phyloP scores from a whole-genome alignment of 2,888 invertebrate species.

The Lepidochitona cinerea region DNA sequence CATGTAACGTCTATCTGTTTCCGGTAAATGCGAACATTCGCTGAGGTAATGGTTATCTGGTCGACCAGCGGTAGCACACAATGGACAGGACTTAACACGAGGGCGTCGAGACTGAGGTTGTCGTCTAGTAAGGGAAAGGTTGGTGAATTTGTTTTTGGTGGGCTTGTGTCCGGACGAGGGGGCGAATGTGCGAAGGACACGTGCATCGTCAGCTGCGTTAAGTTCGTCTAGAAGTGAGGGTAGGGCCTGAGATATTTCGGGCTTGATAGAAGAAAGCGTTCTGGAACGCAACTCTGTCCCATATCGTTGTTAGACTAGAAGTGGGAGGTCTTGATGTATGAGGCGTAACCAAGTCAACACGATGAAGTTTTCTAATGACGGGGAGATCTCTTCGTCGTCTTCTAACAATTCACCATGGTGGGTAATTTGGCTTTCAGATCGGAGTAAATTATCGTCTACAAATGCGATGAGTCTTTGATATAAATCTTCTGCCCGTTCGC shows the following conservation, averaged over 20 bases:
- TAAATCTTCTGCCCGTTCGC: slow-evolving; percentile 32
- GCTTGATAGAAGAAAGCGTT: slow-evolving; percentile 5
- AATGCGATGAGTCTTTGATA: slow-evolving; percentile 31
- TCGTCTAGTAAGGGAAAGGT: background rate
- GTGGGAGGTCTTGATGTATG: slow-evolving; percentile 14
- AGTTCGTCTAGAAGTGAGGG: slow-evolving; percentile 16
- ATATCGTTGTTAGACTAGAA: slow-evolving; percentile 11
- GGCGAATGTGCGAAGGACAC: too few species aligned
- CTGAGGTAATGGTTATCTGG: background rate
- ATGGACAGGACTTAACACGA: slow-evolving; percentile 13
- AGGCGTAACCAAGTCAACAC: slow-evolving; percentile 18
- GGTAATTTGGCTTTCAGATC: slow-evolving; percentile 16
- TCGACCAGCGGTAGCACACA: slow-evolving; percentile 32
- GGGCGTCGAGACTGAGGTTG: too few species aligned
- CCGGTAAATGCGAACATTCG: background rate
- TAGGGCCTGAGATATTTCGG: slow-evolving; percentile 10
- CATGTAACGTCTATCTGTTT: background rate
- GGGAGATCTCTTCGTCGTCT: slow-evolving; percentile 23
- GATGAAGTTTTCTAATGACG: slow-evolving; percentile 22
- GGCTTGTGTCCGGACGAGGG: too few species aligned
- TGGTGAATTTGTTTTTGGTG: background rate
- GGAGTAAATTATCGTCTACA: slow-evolving; percentile 30
- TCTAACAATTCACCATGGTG: slow-evolving; percentile 27
- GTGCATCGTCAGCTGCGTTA: background rate
- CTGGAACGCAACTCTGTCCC: background rate